Conservation (phyloP, 1,140 invertebrate genomes). For the Magallana angulata region DNA sequence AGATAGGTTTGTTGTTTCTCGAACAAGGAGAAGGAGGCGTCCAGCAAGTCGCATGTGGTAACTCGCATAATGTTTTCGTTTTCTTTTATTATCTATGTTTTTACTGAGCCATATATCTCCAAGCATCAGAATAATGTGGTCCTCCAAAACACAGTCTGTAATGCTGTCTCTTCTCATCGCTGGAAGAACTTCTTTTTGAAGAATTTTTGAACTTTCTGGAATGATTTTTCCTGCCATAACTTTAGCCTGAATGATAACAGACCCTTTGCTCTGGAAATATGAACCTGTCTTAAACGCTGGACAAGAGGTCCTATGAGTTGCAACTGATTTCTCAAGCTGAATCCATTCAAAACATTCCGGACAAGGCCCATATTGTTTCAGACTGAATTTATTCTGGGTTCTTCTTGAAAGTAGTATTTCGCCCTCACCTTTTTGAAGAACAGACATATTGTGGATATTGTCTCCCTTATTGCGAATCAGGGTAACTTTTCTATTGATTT, state of each 20-base stretch:
- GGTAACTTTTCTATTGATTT: not conserved
- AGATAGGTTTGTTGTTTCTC: constrained; percentile 13
- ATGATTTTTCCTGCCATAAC: constrained; percentile 19
- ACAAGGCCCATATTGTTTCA: constrained; percentile 53
- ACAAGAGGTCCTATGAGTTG: constrained; percentile 34
- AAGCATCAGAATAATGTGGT: constrained; percentile 27
- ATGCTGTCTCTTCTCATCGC: constrained; percentile 39
- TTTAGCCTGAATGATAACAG: constrained; percentile 28
- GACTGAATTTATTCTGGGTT: constrained; percentile 28
- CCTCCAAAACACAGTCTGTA: constrained; percentile 36
- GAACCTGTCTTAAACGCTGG: constrained; percentile 19
- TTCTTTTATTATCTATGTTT: constrained; percentile 35
- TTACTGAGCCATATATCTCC: constrained; percentile 46
- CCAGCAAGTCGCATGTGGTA: constrained; percentile 41
- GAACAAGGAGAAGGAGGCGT: not conserved
- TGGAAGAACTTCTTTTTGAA: constrained; percentile 46
- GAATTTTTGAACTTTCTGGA: constrained; percentile 17
- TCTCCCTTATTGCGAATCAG: constrained; percentile 40
- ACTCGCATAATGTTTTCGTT: constrained; percentile 21
- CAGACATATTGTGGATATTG: constrained; percentile 41
- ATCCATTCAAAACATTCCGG: constrained; percentile 45
- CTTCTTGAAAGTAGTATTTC: constrained; percentile 43
- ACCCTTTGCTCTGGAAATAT: constrained; percentile 15
- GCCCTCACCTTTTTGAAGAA: constrained; percentile 20
- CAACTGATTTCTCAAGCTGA: constrained; percentile 5